These are phyloP conservation scores for Ammospiza nelsoni DNA, from an alignment of 2,113 vertebrate species.

Conservation along the genomic window DNA sequence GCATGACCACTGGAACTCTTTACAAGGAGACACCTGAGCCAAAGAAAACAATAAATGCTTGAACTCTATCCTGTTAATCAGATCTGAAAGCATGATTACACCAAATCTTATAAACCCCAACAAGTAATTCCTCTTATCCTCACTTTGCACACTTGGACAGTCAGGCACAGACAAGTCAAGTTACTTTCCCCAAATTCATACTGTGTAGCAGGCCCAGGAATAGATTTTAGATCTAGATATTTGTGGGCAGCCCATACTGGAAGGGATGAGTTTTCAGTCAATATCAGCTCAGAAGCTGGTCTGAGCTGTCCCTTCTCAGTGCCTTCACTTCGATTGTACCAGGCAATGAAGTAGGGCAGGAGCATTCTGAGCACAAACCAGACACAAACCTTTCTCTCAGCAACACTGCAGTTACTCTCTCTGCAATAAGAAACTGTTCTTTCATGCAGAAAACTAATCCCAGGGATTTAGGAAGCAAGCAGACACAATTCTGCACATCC, in stretches of 20 bases:
- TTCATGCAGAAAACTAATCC: background rate
- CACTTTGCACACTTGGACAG: background rate
- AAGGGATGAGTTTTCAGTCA: background rate
- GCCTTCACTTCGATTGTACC: background rate
- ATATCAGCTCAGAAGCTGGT: background rate
- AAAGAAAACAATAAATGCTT: slow-evolving; percentile 19
- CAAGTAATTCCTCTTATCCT: slow-evolving; percentile 1
- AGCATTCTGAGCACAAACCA: background rate
- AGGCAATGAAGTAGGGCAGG: background rate
- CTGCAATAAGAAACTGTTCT: background rate
- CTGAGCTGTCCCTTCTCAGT: background rate
- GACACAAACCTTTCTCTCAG: background rate
- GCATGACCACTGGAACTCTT: background rate
- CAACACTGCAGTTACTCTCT: background rate
- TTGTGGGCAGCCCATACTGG: background rate
- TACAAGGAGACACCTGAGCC: background rate
- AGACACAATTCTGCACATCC: background rate
- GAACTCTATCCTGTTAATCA: background rate
- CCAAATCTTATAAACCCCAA: background rate
- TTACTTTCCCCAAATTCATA: background rate
- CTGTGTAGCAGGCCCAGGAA: background rate
- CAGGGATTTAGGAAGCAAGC: background rate
- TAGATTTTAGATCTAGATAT: background rate
- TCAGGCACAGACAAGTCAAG: background rate
- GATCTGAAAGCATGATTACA: background rate